These are phyloP conservation scores for Leptoclinus maculatus DNA, from an alignment of 2,797 vertebrate genomes.

Conservation along the genomic window DNA sequence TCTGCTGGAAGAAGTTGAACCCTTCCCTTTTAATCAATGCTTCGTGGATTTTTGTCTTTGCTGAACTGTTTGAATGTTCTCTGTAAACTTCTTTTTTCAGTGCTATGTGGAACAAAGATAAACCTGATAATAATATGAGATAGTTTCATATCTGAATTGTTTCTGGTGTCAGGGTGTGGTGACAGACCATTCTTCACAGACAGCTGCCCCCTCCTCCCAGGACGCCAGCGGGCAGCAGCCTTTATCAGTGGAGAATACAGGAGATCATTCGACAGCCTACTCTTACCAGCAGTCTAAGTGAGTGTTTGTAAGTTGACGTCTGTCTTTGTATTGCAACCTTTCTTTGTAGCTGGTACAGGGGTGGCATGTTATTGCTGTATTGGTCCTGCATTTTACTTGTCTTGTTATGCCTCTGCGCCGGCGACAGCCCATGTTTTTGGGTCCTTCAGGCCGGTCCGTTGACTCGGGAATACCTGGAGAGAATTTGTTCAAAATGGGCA, in stretches of 20 bases:
- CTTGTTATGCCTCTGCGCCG: neutral
- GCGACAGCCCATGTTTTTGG: neutral
- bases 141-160: neutral
- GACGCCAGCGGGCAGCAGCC: constrained; percentile 95
- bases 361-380: neutral
- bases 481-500: too few species aligned
- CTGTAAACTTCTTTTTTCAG: neutral
- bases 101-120: neutral
- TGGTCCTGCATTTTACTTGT: neutral
- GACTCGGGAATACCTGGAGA: too few species aligned
- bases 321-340: neutral
- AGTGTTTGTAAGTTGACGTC: constrained; percentile 62
- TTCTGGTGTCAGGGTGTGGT: constrained; percentile 90
- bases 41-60: neutral
- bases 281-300: constrained; percentile 97
- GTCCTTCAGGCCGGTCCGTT: too few species aligned
- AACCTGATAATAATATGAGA: neutral
- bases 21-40: neutral
- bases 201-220: constrained; percentile 93
- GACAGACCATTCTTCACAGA: constrained; percentile 94
- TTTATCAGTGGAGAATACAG: constrained; percentile 93
- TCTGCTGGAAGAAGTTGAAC: neutral
- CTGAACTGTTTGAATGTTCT: constrained; percentile 2
- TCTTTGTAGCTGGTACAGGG: neutral
- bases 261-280: constrained; percentile 93